Evolutionary conservation across 1,140 invertebrate genomes (phyloP).

Genomic region (Leptonema lineaticorne): DNA sequence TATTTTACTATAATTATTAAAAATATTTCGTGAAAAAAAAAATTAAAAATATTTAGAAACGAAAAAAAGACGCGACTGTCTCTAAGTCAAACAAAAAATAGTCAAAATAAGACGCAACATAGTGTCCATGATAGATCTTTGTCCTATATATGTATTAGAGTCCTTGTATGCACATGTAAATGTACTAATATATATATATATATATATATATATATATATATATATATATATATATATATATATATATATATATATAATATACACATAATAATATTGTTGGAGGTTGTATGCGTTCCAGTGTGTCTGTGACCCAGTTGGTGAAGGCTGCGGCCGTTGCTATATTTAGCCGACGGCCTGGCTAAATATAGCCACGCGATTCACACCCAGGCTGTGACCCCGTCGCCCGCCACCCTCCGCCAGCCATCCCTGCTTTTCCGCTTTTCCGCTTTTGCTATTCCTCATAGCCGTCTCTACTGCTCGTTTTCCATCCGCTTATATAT

Average conservation of each 20-base stretch:
- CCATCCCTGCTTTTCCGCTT: background rate
- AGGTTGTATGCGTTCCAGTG: background rate
- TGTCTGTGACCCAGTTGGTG: slow-evolving; percentile 15
- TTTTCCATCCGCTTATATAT: no score
- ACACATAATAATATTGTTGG: background rate
- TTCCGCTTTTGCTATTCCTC: no score
- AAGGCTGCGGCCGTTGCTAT: slow-evolving; percentile 11
- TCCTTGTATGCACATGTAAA: background rate
- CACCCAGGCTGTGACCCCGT: background rate
- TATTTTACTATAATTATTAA: no score
- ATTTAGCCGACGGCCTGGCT: slow-evolving; percentile 1
- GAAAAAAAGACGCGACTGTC: no score
- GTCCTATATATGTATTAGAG: no score
- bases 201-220: background rate
- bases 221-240: background rate
- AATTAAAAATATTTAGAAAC: no score
- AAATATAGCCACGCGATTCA: slow-evolving; percentile 3
- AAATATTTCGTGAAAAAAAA: no score
- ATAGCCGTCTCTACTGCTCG: no score
- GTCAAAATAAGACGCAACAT: no score
- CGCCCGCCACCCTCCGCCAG: background rate
- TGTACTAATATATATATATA: background rate
- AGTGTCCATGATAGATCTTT: no score
- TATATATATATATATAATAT: background rate
- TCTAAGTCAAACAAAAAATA: no score